Evolutionary conservation across 1,140 invertebrate genomes (phyloP).

Genomic region (Drosophila lacteicornis): DNA sequence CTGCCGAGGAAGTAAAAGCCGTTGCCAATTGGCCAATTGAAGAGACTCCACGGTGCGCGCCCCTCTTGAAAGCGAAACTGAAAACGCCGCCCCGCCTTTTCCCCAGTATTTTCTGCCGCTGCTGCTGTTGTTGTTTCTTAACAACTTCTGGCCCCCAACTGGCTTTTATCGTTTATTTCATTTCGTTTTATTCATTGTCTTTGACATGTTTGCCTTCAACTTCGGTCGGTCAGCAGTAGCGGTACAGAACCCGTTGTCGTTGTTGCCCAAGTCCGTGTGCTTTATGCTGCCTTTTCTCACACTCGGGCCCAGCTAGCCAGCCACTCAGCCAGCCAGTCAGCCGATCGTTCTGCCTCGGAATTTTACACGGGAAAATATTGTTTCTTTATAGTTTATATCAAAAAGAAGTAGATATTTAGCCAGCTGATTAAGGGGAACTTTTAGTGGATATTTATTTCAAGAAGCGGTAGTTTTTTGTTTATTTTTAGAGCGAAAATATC

Average conservation of each 20-base stretch:
- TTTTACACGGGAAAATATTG: conserved; percentile 27
- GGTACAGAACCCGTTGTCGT: conserved; percentile 63
- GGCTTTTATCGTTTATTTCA: conserved; percentile 39
- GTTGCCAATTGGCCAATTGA: conserved; percentile 31
- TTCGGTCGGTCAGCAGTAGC: conserved; percentile 66
- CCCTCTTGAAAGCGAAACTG: conserved; percentile 42
- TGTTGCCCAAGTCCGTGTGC: conserved; percentile 21
- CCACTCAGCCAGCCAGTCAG: conserved; percentile 1
- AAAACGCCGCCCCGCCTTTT: conserved; percentile 11
- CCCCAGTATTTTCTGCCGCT: neutral
- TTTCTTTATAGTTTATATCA: neutral
- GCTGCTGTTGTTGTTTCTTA: neutral
- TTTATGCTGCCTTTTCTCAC: conserved; percentile 37
- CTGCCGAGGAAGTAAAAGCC: conserved; percentile 72
- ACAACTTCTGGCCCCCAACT: conserved; percentile 30
- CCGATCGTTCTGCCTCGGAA: conserved; percentile 6
- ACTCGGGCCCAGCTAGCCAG: conserved; percentile 16
- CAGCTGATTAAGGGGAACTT: neutral
- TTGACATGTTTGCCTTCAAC: conserved; percentile 82
- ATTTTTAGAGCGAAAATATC: neutral
- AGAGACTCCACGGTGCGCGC: conserved; percentile 5
- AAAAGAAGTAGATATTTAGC: neutral
- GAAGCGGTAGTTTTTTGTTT: too few species aligned
- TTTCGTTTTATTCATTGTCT: conserved; percentile 68
- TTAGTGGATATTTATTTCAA: neutral